Base-by-base conservation (phyloP, 2,888 invertebrate genomes). In the Mesorhabditis belari region DNA sequence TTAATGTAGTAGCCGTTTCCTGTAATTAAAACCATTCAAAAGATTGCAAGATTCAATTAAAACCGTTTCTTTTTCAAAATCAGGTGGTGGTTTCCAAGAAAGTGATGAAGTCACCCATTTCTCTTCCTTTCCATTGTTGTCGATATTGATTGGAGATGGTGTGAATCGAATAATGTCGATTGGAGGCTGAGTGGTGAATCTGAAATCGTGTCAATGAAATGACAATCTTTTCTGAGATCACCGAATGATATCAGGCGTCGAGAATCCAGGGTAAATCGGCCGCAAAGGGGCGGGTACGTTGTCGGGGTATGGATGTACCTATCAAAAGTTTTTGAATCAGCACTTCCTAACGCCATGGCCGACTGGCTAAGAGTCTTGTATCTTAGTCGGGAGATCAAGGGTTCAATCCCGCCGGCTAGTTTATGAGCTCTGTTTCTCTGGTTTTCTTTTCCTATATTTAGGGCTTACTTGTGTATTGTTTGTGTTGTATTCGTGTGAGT, bases 91-190 rank as follows among this genome's bases (percentile, higher is more conserved):
- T 9, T 58, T 49, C 64, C 64, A 65, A 4, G 29, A 52, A 9
- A 57, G 49, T 2, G 61, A 44, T 5, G 57, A 55, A 4, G 62
- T 65, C 55, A 58, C 62, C 65, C 63, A 65, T 35, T 35, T 35
- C 1, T 35, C 44, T 35, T 35, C 44, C n/a, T 35, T 35, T 9
- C 44, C n/a, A n/a, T n/a, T n/a, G n/a, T n/a, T n/a, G n/a, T n/a
- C n/a, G n/a, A n/a, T n/a, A n/a, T n/a, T n/a, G n/a, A n/a, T n/a
- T 1, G 44, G 44, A 1, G 44, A 35, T 35, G 44, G 44, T 9
- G 44, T 35, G 44, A 35, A 35, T n/a, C 44, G 44, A n/a, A 35
- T 35, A n/a, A 35, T 35, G 44, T 35, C 44, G n/a, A 35, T 9
- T n/a, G 44, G 44, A n/a, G 44, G 44, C n/a, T 35, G 44, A 17